Evolutionary conservation across 2,888 invertebrate species (phyloP), one percentile per base, ranked within the genome.

Genomic region (Meliscaeva auricollis): DNA sequence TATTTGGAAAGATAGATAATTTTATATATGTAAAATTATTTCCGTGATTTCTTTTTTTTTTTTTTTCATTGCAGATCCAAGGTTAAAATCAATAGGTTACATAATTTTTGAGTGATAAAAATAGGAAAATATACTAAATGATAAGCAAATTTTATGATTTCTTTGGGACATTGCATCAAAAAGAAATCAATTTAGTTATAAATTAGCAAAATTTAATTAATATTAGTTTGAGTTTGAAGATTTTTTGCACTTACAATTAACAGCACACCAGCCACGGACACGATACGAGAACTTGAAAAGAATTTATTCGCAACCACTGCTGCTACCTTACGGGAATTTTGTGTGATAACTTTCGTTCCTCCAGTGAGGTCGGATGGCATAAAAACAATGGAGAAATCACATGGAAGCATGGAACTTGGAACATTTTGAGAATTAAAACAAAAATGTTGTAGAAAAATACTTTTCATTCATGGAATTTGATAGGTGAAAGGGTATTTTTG

Each of bases 51-150:
- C 35, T 38, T 38, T 38, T 38, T 38, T 38, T 38, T 9, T 46
- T 56, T 66, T 30, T 38, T 32, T 41, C 66, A 69, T 64, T 56
- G 30, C 79, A 70, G 64, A 9, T 46, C 74, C 83, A 84, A 84
- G 79, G 83, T 84, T 84, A 84, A 84, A 79, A 79, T 75, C 72
- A 68, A 84, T 77, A 73, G 72, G 52, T 82, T 82, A 82, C 82
- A 82, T 82, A 82, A 82, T 64, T 54, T 62, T 52, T 15, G 17
- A 22, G 38, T 22, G 8, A 2, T 6, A 50, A 68, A 77, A 77
- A 26, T 32, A 17, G 5, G 30, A n/a, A 60, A 62, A 62, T 22
- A 26, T 46, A 26, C 30, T 11, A 11, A 11, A 17, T 30, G 15
- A 56, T 56, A 15, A n/a, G 35, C 2, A n/a, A 38, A 11, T 17